Percentiles rank a stretch among this genome's conserved stretches.
Evolutionary conservation across 2,888 invertebrate species (phyloP).

Genomic region (Caenorhabditis plicata): DNA sequence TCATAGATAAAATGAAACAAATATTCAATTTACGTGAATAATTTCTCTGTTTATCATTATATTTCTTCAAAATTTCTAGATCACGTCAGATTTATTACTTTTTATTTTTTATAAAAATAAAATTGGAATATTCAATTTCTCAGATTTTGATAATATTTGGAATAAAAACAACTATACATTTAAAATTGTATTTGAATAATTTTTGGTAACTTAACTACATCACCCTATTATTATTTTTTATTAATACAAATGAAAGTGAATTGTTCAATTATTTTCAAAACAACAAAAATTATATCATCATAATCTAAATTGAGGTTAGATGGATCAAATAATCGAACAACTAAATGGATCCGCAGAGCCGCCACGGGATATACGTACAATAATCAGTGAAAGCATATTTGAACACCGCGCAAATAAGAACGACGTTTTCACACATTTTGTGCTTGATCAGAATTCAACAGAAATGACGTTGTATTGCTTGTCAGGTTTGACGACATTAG

Average conservation of each 20-base stretch:
- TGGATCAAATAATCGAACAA: constrained; percentile 32
- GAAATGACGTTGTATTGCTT: constrained; percentile 45
- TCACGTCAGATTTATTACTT: no score
- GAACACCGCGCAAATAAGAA: constrained; percentile 41
- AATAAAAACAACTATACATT: background rate
- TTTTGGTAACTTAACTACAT: background rate
- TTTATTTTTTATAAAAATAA: no score
- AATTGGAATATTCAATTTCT: no score
- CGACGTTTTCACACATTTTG: constrained; percentile 43
- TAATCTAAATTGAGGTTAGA: no score
- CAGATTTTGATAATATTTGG: background rate
- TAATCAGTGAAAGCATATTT: constrained; percentile 40
- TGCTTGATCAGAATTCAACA: constrained; percentile 28
- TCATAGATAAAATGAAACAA: no score
- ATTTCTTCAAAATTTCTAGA: no score
- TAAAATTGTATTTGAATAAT: background rate
- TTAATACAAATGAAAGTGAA: background rate
- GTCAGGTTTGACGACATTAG: constrained; percentile 42
- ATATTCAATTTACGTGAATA: no score
- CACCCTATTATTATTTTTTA: background rate
- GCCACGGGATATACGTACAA: constrained; percentile 41
- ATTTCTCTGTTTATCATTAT: no score
- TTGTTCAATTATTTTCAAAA: no score
- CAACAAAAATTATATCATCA: no score
- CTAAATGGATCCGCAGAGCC: constrained; percentile 33